Evolutionary conservation across 2,888 invertebrate genomes (phyloP), one percentile per base, ranked within the genome.

Genomic region (Mesorhabditis spiculigera): DNA sequence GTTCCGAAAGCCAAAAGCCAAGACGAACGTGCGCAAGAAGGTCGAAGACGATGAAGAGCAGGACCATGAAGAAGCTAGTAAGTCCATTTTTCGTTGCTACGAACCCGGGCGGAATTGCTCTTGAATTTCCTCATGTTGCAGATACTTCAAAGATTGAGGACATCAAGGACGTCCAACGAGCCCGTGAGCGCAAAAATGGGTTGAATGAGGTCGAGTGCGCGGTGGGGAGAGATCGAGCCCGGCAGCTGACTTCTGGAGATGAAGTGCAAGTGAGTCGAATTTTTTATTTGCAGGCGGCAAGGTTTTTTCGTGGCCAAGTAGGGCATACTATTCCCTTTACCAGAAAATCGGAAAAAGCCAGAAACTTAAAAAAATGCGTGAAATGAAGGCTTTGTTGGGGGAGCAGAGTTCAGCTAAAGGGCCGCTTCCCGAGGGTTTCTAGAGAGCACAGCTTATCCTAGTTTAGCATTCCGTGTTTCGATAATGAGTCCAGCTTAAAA

Each of bases 161-260:
- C 67, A 82, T 85, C 44, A 73, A 76, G 63, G 85, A 85, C 50
- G 71, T 83, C n/a, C 85, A 85, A 71, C 73, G 75, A 44, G 73
- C 78, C 43, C 71, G 85, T 5, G 76, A 81, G 61, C 76, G 82
- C 43, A 76, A 76, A 63, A 78, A 81, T 67, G 84, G 84, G 28
- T 73, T 84, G 70, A 82, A 78, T 16, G 83, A 83, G 28, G 72
- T 82, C 6, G 85, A 85, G 69, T 82, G 83, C 66, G 85, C 85
- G 3, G 75, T 85, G 5, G 85, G 85, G 65, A 84, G 81, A 45
- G 77, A 80, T 43, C 64, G 16, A 63, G 41, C 64, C 8, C 8
- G 10, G 28, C 64, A 41, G 64, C 28, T 63, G 64, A 63, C 64
- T 41, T 63, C n/a, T 10, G 16, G 64, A 10, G 69, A 62, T 5